phyloP scores from a whole-genome alignment of 2,113 vertebrate species.

The Panthera tigris region DNA sequence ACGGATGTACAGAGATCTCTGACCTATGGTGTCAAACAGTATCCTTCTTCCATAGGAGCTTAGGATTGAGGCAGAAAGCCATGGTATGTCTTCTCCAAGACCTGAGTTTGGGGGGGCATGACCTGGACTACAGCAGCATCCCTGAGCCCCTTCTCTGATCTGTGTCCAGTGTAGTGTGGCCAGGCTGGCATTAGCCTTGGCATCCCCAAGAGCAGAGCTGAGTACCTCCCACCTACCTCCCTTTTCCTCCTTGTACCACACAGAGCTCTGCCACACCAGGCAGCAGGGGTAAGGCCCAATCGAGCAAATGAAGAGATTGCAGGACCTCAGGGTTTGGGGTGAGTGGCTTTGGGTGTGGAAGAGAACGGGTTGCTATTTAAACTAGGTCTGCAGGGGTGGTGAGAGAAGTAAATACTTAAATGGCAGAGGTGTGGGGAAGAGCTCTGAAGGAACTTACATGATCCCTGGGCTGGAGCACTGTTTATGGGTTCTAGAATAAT shows the following conservation, averaged over 20 bases:
- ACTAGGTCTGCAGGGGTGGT: background rate
- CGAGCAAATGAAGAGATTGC: background rate
- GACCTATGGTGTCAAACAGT: background rate
- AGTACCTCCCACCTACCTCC: background rate
- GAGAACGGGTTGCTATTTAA: background rate
- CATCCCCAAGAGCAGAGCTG: background rate
- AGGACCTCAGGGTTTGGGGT: background rate
- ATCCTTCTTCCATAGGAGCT: background rate
- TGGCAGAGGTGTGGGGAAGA: background rate
- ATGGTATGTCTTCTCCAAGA: background rate
- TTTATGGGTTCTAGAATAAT: slow-evolving; percentile 71
- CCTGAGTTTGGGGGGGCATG: background rate
- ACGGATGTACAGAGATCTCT: fast-evolving
- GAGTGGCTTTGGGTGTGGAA: background rate
- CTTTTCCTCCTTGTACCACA: background rate
- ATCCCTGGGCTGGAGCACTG: slow-evolving; percentile 39
- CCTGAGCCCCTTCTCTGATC: background rate
- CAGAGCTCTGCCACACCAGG: background rate
- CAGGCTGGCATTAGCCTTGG: background rate
- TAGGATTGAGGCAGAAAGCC: background rate
- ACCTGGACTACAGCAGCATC: background rate
- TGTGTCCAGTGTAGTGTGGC: background rate
- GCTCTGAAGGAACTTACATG: slow-evolving; percentile 70
- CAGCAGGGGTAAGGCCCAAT: background rate
- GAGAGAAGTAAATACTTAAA: background rate